Conservation (phyloP, 2,888 invertebrate species). For the Drosophila falleni region DNA sequence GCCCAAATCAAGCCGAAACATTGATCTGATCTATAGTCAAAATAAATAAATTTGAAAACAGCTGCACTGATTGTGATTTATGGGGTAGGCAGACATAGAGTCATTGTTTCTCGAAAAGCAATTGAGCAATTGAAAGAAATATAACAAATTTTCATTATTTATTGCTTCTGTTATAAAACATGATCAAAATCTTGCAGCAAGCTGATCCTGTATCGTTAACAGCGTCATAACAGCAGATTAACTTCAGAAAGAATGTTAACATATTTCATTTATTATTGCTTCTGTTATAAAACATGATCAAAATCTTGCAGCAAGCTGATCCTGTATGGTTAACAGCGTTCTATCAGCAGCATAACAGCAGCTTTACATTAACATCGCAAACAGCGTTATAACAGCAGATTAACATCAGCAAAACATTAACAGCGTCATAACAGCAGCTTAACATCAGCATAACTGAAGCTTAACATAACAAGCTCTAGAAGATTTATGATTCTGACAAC, state of each 20-base stretch:
- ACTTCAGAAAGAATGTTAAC: background rate
- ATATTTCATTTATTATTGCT: background rate
- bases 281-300: background rate
- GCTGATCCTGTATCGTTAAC: background rate
- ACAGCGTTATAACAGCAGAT: too few species aligned
- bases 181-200: background rate
- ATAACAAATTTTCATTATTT: background rate
- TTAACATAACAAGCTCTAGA: background rate
- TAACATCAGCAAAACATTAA: too few species aligned
- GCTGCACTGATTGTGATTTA: slow-evolving; percentile 52
- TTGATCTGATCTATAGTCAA: slow-evolving; percentile 37
- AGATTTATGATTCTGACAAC: slow-evolving; percentile 8
- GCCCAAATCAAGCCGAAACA: slow-evolving; percentile 7
- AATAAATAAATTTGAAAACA: slow-evolving; percentile 9
- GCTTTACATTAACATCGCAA: too few species aligned
- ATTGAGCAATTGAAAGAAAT: slow-evolving; percentile 10
- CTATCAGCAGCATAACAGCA: too few species aligned
- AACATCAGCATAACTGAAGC: background rate
- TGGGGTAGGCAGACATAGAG: background rate
- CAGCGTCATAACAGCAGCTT: too few species aligned
- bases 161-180: background rate
- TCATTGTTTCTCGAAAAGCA: slow-evolving; percentile 7
- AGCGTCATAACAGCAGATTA: background rate
- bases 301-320: background rate
- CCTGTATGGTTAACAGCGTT: background rate